Evolutionary conservation across 2,797 vertebrate species (phyloP).

Genomic region (Aythya fuligula): DNA sequence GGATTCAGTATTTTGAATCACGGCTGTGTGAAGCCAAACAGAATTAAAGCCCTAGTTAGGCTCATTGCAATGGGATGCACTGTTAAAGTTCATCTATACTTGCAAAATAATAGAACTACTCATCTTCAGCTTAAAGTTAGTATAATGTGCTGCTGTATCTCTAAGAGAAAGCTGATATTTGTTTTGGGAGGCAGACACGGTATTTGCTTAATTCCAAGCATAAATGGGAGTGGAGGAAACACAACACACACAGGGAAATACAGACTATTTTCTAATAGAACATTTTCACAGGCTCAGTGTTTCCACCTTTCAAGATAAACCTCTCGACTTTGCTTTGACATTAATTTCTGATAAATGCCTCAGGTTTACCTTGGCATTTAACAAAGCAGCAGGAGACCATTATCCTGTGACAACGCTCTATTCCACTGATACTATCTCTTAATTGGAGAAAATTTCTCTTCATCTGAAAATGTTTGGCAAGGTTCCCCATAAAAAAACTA

Average conservation of each 20-base stretch:
- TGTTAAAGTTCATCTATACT: background rate
- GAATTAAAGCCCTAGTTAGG: background rate
- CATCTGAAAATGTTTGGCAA: constrained; percentile 76
- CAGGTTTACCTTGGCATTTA: constrained; percentile 77
- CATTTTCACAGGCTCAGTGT: background rate
- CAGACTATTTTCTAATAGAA: background rate
- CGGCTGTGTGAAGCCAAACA: background rate
- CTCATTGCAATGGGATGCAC: background rate
- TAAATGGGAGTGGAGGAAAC: background rate
- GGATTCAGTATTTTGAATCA: background rate
- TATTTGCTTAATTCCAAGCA: background rate
- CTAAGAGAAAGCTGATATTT: background rate
- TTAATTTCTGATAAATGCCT: constrained; percentile 77
- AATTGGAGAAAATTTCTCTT: constrained; percentile 77
- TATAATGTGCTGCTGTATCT: background rate
- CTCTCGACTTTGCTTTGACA: constrained; percentile 76
- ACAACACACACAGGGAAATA: background rate
- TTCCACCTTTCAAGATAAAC: constrained; percentile 63
- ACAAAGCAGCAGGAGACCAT: constrained; percentile 76
- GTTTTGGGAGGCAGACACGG: background rate
- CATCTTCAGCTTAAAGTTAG: background rate
- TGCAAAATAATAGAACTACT: background rate
- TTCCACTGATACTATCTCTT: constrained; percentile 76
- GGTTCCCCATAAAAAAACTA: constrained; percentile 54
- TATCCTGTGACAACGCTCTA: constrained; percentile 72